Evolutionary conservation across 2,113 vertebrate genomes (phyloP), one percentile per base, ranked within the genome.

Genomic region (Crocuta crocuta): DNA sequence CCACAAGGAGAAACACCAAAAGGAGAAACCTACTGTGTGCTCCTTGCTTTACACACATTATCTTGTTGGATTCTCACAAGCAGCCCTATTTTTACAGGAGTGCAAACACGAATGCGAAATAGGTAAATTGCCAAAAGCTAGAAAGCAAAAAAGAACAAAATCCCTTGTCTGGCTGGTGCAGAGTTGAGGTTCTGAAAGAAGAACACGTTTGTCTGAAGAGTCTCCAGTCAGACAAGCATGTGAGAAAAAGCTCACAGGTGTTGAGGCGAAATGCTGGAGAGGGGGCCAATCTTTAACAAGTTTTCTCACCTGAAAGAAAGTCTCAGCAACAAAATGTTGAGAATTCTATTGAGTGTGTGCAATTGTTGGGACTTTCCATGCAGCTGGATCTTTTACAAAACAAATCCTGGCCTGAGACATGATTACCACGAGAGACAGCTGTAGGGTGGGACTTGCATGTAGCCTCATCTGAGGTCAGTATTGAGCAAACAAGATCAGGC

Each of bases 311-410:
- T 65, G 61, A 68, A 61, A 74, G 63, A 63, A 61, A 74, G 68
- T 53, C 55, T 87, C 68, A 74, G 31, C 15, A 28, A 24, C 63
- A 48, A 24, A 93, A 58, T 26, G 23, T 23, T 70, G 50, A 65
- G 28, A 15, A 19, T n/a, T 86, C 82, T 63, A 6, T 70, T 43
- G 65, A 76, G 45, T 66, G 26, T 89, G 74, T 70, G 53, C 79
- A 50, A 33, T 96, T 76, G 39, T 87, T 90, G 83, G 94, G 95
- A 88, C 83, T 97, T 97, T 92, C 70, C 92, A 55, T 58, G 78
- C 79, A 96, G 87, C 90, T 98, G 97, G 87, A 93, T 92, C 80
- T 82, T 96, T 80, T 74, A 96, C 83, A 98, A 98, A 97, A 95
- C 80, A 97, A 95, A 97, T 86, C 65, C 79, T 92, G 96, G 95